These are phyloP conservation scores for Porites australiensis DNA, from an alignment of 64 coral and sea anemone genomes.

Conservation along the genomic window DNA sequence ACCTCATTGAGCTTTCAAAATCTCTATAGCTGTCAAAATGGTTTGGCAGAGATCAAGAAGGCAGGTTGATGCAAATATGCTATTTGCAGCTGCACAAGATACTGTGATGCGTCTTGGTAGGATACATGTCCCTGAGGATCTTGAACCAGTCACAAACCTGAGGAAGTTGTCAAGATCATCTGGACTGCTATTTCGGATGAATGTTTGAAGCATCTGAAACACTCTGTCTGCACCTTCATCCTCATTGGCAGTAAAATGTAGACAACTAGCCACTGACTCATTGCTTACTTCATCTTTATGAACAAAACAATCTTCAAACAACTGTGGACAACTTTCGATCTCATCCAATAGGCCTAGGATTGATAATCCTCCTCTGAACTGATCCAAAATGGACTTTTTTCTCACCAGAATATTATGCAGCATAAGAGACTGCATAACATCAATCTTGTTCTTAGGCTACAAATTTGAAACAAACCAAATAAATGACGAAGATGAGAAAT, in stretches of 20 bases:
- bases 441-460: constrained; percentile 62
- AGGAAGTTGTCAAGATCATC: constrained; percentile 48
- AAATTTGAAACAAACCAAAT: constrained; percentile 9
- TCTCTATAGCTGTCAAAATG: constrained; percentile 49
- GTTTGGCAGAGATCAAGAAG: constrained; percentile 55
- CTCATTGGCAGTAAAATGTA: constrained; percentile 26
- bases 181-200: constrained; percentile 32
- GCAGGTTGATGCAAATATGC: constrained; percentile 67
- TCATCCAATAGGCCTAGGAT: constrained; percentile 61
- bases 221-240: constrained; percentile 41
- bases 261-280: constrained; percentile 27
- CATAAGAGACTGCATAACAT: constrained; percentile 70
- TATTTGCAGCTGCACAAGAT: constrained; percentile 21
- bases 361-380: constrained; percentile 68
- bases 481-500: constrained; percentile 52
- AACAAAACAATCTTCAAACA: constrained; percentile 49
- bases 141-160: constrained; percentile 46
- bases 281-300: constrained; percentile 33
- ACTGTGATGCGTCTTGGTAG: constrained; percentile 55
- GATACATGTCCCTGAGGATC: neutral
- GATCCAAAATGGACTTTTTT: constrained; percentile 72
- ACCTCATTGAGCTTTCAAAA: constrained; percentile 35
- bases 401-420: constrained; percentile 61
- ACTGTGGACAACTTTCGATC: constrained; percentile 36
- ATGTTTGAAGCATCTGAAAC: constrained; percentile 52